A percentile compares a stretch with the other conserved stretches of the same genome.
These are phyloP conservation scores for Chelon labrosus DNA, from an alignment of 2,797 vertebrate species.

Conservation along the genomic window DNA sequence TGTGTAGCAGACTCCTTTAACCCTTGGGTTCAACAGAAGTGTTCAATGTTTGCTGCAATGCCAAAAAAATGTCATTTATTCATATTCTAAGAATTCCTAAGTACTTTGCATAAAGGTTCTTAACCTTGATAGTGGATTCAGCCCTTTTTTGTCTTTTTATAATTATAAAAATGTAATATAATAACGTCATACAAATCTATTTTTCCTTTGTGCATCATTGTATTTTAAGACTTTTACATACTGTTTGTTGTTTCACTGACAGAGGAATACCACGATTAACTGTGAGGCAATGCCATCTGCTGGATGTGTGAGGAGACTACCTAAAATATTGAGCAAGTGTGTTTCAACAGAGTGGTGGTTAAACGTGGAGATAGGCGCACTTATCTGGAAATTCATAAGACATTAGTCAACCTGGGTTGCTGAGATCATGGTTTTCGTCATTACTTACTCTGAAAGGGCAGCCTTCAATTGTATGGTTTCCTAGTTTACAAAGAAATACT, in stretches of 20 bases:
- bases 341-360: slow-evolving; percentile 42
- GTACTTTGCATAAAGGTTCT: slow-evolving; percentile 8
- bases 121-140: slow-evolving; percentile 8
- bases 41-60: slow-evolving; percentile 10
- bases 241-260: slow-evolving; percentile 21
- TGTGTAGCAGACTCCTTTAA: slow-evolving; percentile 64
- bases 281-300: slow-evolving; percentile 74
- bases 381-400: slow-evolving; percentile 57
- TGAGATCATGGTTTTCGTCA: slow-evolving; percentile 18
- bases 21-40: slow-evolving; percentile 32
- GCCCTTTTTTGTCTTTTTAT: slow-evolving; percentile 23
- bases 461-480: slow-evolving; percentile 4
- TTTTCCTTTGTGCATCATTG: slow-evolving; percentile 41
- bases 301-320: slow-evolving; percentile 47
- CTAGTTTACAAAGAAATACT: slow-evolving; percentile 3
- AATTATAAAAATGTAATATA: slow-evolving; percentile 23
- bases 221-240: slow-evolving; percentile 54
- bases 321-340: not conserved
- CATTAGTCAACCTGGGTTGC: slow-evolving; percentile 42
- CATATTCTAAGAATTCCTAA: not conserved
- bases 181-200: slow-evolving; percentile 37
- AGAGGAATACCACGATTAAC: slow-evolving; percentile 42
- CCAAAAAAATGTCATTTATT: slow-evolving; percentile 27
- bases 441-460: slow-evolving; percentile 10
- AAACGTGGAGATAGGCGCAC: slow-evolving; percentile 38